Evolutionary conservation across 35 echinoderm and acorn worm species (phyloP).

Genomic region (Ophioderma brevispina): DNA sequence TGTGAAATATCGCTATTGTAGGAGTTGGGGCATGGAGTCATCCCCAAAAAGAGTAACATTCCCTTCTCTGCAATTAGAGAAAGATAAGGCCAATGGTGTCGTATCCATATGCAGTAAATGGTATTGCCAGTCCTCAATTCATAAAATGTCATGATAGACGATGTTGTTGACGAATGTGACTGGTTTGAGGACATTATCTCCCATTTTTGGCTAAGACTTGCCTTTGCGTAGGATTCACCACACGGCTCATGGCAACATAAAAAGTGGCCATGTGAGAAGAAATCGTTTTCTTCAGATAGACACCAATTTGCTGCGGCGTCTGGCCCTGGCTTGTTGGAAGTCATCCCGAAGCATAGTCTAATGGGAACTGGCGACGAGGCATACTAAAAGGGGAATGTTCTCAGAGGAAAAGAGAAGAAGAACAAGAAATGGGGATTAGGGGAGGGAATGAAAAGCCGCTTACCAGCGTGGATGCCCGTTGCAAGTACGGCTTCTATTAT

Average conservation of each 20-base stretch:
- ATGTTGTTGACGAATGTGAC: too few species aligned
- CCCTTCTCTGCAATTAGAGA: too few species aligned
- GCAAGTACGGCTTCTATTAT: not conserved
- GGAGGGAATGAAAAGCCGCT: slow-evolving; percentile 26
- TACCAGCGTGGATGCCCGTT: not conserved
- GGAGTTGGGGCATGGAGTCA: too few species aligned
- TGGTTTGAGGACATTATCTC: too few species aligned
- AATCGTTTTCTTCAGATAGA: slow-evolving; percentile 3
- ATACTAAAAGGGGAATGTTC: slow-evolving; percentile 9
- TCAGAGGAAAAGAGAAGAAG: too few species aligned
- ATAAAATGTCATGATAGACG: too few species aligned
- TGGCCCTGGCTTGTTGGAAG: slow-evolving; percentile 12
- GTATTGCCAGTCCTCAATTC: too few species aligned
- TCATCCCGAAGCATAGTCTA: slow-evolving; percentile 1
- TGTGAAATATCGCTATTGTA: too few species aligned
- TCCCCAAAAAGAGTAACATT: too few species aligned
- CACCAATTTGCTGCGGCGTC: not conserved
- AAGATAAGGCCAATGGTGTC: too few species aligned
- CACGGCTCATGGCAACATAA: slow-evolving; percentile 20
- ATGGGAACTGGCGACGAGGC: slow-evolving; percentile 8
- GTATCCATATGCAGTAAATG: too few species aligned
- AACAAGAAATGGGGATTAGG: not conserved
- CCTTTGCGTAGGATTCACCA: not conserved
- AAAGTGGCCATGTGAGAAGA: slow-evolving; percentile 20
- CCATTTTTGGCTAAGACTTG: too few species aligned